Evolutionary conservation across 1,140 invertebrate genomes (phyloP), one percentile per base, ranked within the genome.

Genomic region (Hermetia illucens): DNA sequence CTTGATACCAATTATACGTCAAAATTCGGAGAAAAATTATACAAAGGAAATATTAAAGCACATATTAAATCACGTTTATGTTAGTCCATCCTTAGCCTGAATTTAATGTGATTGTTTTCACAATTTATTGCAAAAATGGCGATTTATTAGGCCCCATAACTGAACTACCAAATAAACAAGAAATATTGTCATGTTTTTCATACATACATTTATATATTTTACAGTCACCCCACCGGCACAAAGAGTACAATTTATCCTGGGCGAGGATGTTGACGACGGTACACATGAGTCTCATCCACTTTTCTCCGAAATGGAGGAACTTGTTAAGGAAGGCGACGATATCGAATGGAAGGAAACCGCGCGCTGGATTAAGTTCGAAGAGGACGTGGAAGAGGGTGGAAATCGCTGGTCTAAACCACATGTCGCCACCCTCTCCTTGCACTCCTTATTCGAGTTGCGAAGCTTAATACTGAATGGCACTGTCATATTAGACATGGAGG

Each of bases 311-410:
- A 91, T 96, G 87, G 89, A 88, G 50, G 90, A 93, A 55, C 71
- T 96, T 41, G 75, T 85, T 36, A 74, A 72, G 46, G 82, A 86
- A 27, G 85, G 87, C 39, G 85, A 86, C 38, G 84, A 90, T 47
- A 75, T 88, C 59, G 83, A 92, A 68, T 95, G 91, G 91, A 92
- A 91, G 59, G 91, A 95, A 67, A 94, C 90, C n/a, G 91, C 90
- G 15, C 75, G 89, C 50, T 93, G 89, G 89, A 87, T 94, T 31
- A 92, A 93, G 59, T 93, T 93, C 57, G 89, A 93, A 55, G 89
- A 94, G 60, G 86, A 92, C 55, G 89, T 93, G 1, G 89, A 93
- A 62, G 87, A 92, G 64, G 86, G 88, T 18, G 88, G 89, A 34
- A 90, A 92, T 55, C 68, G 89, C 34, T 94, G 89, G 89, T 91